Conservation (phyloP, 2,797 vertebrate genomes). For the Cynodonichthys magdalenae region DNA sequence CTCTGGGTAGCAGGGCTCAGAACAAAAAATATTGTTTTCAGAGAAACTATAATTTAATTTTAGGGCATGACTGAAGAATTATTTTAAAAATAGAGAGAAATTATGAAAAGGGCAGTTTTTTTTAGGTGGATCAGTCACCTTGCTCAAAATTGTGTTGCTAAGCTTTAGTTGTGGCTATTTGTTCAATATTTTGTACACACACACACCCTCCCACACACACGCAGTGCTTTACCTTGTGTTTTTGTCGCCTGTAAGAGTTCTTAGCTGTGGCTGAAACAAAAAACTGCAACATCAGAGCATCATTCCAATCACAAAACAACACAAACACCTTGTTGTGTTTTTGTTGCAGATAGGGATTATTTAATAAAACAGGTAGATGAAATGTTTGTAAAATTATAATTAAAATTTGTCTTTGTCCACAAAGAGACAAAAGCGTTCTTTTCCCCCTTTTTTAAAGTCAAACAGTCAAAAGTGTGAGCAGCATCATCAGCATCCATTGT, state of each 20-base stretch:
- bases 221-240: too few relatives aligned
- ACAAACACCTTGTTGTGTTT: too few relatives aligned
- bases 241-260: too few relatives aligned
- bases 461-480: not conserved
- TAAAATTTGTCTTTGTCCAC: not conserved
- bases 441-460: not conserved
- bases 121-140: not conserved
- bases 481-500: constrained; percentile 18
- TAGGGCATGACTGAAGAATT: constrained; percentile 4
- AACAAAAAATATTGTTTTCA: not conserved
- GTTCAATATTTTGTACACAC: not conserved
- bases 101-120: constrained; percentile 1
- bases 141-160: not conserved
- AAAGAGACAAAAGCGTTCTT: not conserved
- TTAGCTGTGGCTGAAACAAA: too few relatives aligned
- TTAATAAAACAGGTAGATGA: too few relatives aligned
- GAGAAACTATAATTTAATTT: constrained; percentile 16
- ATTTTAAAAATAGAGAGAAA: not conserved
- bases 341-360: too few relatives aligned
- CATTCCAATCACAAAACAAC: too few relatives aligned
- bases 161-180: not conserved
- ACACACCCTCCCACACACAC: not conserved
- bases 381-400: too few relatives aligned
- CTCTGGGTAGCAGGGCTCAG: not conserved
- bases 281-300: too few relatives aligned